Conservation (phyloP, 2,797 vertebrate species). For the Hemibagrus guttatus region DNA sequence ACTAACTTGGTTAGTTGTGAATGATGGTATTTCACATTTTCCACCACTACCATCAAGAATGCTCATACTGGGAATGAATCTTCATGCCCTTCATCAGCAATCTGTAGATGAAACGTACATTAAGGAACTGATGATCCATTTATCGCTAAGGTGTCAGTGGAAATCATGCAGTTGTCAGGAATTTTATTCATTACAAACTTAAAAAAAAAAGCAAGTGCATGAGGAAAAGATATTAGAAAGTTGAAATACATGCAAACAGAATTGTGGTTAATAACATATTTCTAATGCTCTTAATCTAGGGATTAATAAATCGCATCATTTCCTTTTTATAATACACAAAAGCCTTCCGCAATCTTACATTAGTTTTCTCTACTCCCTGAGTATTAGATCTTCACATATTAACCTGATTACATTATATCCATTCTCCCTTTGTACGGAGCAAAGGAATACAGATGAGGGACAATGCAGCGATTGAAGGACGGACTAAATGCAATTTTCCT, state of each 20-base stretch:
- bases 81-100: not conserved
- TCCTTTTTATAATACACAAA: not conserved
- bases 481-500: conserved; percentile 12
- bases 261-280: not conserved
- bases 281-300: not conserved
- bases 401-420: conserved; percentile 2
- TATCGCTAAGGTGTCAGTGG: not conserved
- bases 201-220: not conserved
- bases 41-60: not conserved
- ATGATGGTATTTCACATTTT: too few relatives aligned
- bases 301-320: not conserved
- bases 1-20: not conserved
- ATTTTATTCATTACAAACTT: not conserved
- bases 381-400: not conserved
- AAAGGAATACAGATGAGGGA: conserved; percentile 2
- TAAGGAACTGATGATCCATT: not conserved
- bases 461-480: not conserved
- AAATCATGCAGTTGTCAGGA: not conserved
- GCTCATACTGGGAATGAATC: not conserved
- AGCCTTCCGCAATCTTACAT: not conserved
- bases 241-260: not conserved
- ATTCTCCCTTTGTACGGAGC: not conserved
- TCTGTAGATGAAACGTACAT: not conserved
- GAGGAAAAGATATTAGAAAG: not conserved
- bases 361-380: not conserved